Evolutionary conservation across 1,140 invertebrate genomes (phyloP).

Genomic region (Cyclina sinensis): DNA sequence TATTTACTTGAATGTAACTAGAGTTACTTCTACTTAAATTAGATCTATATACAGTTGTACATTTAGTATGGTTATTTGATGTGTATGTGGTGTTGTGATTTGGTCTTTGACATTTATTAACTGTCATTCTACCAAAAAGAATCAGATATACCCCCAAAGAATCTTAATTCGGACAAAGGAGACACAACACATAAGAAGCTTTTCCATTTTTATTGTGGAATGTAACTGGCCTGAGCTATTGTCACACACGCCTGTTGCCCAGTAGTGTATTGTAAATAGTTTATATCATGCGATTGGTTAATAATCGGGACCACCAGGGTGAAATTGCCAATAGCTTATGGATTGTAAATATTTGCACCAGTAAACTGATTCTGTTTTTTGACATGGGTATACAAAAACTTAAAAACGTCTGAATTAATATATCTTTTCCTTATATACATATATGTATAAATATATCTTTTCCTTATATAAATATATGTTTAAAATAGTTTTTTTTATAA

Average conservation of each 20-base stretch:
- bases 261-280: neutral
- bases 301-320: constrained; percentile 12
- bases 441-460: too few species aligned
- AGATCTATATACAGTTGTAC: constrained; percentile 11
- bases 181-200: constrained; percentile 3
- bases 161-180: constrained; percentile 19
- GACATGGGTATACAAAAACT: too few species aligned
- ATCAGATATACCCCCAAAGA: constrained; percentile 17
- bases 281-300: constrained; percentile 7
- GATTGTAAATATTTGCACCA: too few species aligned
- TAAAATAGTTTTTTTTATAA: too few species aligned
- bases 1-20: neutral
- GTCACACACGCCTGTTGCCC: constrained; percentile 13
- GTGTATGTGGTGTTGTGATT: neutral
- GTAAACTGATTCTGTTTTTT: too few species aligned
- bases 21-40: neutral
- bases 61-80: neutral
- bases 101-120: constrained; percentile 37
- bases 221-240: constrained; percentile 20
- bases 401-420: too few species aligned
- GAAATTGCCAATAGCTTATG: neutral
- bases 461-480: too few species aligned
- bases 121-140: constrained; percentile 24
- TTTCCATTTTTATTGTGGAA: constrained; percentile 4
- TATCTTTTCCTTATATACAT: too few species aligned